Conservation (phyloP, 2,113 vertebrate genomes). For the Zosterops borbonicus region DNA sequence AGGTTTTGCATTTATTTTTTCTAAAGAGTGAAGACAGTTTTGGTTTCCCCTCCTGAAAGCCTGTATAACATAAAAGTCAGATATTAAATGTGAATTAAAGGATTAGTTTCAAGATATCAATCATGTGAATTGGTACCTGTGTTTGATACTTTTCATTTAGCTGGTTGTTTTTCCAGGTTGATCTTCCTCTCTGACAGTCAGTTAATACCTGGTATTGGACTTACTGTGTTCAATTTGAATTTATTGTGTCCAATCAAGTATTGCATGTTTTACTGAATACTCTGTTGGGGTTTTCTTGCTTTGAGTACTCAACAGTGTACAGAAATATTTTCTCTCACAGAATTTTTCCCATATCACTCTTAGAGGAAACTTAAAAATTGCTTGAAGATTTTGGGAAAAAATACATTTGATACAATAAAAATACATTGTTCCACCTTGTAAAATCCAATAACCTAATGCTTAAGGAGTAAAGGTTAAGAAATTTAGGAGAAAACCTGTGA, state of each 20-base stretch:
- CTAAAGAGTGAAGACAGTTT: neutral
- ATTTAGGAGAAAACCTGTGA: neutral
- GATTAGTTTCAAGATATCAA: neutral
- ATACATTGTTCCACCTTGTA: neutral
- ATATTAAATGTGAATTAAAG: neutral
- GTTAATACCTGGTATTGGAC: neutral
- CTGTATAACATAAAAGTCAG: neutral
- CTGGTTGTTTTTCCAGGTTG: neutral
- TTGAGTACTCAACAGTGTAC: neutral
- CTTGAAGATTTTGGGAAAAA: neutral
- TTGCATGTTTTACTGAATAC: neutral
- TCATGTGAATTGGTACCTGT: neutral
- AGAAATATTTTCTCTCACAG: neutral
- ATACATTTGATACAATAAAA: neutral
- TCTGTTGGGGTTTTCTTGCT: neutral
- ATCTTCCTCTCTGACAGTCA: neutral
- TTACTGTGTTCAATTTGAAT: neutral
- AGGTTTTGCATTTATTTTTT: neutral
- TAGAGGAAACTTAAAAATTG: neutral
- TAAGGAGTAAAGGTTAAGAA: neutral
- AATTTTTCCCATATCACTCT: neutral
- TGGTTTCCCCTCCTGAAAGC: neutral
- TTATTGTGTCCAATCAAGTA: neutral
- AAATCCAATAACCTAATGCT: neutral
- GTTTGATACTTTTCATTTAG: neutral